Conservation (phyloP, 2,113 vertebrate genomes). For the Bos javanicus region DNA sequence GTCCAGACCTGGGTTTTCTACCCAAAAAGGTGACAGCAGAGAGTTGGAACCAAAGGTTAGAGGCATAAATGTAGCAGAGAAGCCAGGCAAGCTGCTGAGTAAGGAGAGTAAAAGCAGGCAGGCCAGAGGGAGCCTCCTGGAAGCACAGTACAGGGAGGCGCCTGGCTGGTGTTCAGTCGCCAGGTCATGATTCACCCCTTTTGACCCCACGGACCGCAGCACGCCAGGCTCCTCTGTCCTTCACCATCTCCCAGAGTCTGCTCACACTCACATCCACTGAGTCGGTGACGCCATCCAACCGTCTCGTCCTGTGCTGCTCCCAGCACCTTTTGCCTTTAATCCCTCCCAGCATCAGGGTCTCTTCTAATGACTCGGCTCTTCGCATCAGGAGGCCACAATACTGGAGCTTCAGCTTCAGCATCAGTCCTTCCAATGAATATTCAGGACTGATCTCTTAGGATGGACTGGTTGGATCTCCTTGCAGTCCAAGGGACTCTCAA, state of each 20-base stretch:
- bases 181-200: background rate
- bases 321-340: too few species aligned
- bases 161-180: background rate
- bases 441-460: too few species aligned
- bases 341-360: too few species aligned
- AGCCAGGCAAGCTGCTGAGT: background rate
- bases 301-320: background rate
- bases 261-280: background rate
- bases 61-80: background rate
- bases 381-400: too few species aligned
- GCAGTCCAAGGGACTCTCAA: too few species aligned
- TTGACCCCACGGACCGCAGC: accelerated
- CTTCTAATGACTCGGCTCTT: too few species aligned
- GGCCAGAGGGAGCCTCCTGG: background rate
- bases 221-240: background rate
- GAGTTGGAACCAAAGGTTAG: background rate
- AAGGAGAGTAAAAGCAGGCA: background rate
- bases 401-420: too few species aligned
- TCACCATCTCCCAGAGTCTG: background rate
- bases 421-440: too few species aligned
- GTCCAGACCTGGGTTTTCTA: background rate
- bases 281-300: background rate
- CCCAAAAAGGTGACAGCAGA: background rate
- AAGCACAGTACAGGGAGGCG: accelerated
- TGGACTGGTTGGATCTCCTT: too few species aligned